A percentile compares a stretch with the other conserved stretches of the same genome.
Evolutionary conservation across 2,888 invertebrate species (phyloP).

Genomic region (Cephalotes varians): DNA sequence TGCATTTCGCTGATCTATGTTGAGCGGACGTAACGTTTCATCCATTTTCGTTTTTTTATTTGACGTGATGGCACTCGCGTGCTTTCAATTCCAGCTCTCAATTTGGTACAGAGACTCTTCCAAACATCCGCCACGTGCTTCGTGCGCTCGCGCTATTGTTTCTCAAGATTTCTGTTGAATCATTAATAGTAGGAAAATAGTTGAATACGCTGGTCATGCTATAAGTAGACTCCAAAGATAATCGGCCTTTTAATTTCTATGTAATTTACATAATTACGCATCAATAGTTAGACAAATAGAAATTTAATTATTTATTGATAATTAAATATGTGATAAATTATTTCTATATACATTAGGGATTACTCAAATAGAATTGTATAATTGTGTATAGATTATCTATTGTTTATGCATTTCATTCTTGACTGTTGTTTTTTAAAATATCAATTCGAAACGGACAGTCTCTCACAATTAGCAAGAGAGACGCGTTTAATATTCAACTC

Average conservation of each 20-base stretch:
- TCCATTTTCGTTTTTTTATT: neutral
- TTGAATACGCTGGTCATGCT: neutral
- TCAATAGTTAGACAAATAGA: neutral
- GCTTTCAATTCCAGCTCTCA: slow-evolving; percentile 12
- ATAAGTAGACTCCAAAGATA: neutral
- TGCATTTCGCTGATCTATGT: slow-evolving; percentile 51
- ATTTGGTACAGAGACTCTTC: slow-evolving; percentile 41
- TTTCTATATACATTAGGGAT: neutral
- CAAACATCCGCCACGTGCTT: slow-evolving; percentile 67
- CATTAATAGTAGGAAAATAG: neutral
- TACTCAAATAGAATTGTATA: neutral
- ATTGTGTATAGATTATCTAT: neutral
- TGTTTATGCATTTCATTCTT: neutral
- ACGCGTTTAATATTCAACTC: slow-evolving; percentile 19
- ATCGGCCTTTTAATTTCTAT: neutral
- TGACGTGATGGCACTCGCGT: slow-evolving; percentile 25
- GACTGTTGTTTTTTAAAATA: neutral
- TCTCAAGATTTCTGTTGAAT: slow-evolving; percentile 12
- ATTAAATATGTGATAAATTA: neutral
- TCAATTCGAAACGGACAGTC: neutral
- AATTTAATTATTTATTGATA: slow-evolving; percentile 19
- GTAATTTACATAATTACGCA: neutral
- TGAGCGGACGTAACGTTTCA: neutral
- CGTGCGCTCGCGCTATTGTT: slow-evolving; percentile 56
- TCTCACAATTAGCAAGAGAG: neutral